phyloP scores from a whole-genome alignment of 2,888 invertebrate genomes.

The Miltochrista miniata region DNA sequence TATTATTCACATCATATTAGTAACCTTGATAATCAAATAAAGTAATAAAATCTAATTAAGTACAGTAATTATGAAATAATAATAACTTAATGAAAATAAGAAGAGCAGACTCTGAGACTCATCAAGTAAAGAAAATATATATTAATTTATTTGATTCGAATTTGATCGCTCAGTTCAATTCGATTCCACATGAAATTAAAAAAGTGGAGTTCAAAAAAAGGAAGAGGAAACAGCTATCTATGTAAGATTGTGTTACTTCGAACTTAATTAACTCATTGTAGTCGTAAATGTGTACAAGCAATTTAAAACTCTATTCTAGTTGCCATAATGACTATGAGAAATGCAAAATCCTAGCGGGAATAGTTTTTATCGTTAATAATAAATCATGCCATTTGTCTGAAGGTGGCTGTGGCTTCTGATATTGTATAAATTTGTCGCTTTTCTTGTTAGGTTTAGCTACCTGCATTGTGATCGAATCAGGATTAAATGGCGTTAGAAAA shows the following conservation, averaged over 20 bases:
- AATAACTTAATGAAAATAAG: background rate
- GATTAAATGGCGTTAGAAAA: background rate
- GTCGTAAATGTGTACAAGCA: background rate
- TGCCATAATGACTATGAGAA: slow-evolving; percentile 7
- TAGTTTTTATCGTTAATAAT: slow-evolving; percentile 58
- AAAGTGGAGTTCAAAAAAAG: slow-evolving; percentile 54
- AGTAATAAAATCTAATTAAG: too few relatives aligned
- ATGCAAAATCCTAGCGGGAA: background rate
- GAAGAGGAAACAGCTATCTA: slow-evolving; percentile 56
- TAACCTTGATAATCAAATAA: too few relatives aligned
- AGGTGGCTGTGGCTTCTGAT: slow-evolving; percentile 67
- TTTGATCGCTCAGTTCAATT: slow-evolving; percentile 54
- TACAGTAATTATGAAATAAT: too few relatives aligned
- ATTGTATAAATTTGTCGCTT: slow-evolving; percentile 54
- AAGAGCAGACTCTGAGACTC: background rate
- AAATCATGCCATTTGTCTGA: slow-evolving; percentile 74
- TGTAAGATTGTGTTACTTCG: slow-evolving; percentile 39
- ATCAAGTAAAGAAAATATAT: background rate
- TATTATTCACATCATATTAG: too few relatives aligned
- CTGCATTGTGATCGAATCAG: background rate
- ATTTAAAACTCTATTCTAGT: slow-evolving; percentile 5
- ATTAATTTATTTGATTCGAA: slow-evolving; percentile 29
- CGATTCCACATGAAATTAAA: slow-evolving; percentile 66
- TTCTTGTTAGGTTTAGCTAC: slow-evolving; percentile 16
- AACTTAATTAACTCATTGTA: slow-evolving; percentile 34